Base-by-base conservation (phyloP, 2,113 vertebrate species). In the Xenopus laevis region DNA sequence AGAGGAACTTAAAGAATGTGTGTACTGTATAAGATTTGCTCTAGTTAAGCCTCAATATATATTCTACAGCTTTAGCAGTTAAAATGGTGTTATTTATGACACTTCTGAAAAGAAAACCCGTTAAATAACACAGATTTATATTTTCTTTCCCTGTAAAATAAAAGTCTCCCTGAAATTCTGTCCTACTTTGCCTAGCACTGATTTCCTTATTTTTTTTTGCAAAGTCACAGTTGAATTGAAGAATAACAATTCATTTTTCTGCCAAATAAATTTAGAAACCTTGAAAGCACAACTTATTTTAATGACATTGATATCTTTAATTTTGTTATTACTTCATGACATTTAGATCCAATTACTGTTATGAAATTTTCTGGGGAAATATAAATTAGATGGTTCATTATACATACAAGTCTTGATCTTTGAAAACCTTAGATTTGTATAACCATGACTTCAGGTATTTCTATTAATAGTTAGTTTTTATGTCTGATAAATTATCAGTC, bases 311-410 rank as follows among this genome's bases (percentile, higher is more conserved):
- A 83, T 88, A 88, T 88, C 88, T 75, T 88, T 88, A 8, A 10
- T 84, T 82, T 89, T 89, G 89, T 91, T 90, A 89, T 89, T 88
- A 89, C 82, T 71, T 81, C 84, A 64, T 86, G 85, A 89, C 84
- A 90, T 90, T 91, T 90, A 88, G 86, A 80, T 81, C 82, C 78
- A 82, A 85, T 69, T 71, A 84, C 81, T 84, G 83, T 84, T 85
- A 86, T 55, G 77, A 84, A 86, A 78, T 86, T 84, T 88, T 83
- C 78, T 71, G 46, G 78, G 81, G 79, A 64, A 83, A 82, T 82
- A 78, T n/a, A 69, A 0, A n/a, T 53, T 13, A 58, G 45, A 20
- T 62, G 17, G 67, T 27, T 0, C 3, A 12, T 47, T 47, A 47
- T 13, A 71, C 65, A 27, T 58, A 1, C 18, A 18, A 58, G 30